These are phyloP conservation scores for Slavum lentiscoides DNA, from an alignment of 2,888 invertebrate species.

Conservation along the genomic window DNA sequence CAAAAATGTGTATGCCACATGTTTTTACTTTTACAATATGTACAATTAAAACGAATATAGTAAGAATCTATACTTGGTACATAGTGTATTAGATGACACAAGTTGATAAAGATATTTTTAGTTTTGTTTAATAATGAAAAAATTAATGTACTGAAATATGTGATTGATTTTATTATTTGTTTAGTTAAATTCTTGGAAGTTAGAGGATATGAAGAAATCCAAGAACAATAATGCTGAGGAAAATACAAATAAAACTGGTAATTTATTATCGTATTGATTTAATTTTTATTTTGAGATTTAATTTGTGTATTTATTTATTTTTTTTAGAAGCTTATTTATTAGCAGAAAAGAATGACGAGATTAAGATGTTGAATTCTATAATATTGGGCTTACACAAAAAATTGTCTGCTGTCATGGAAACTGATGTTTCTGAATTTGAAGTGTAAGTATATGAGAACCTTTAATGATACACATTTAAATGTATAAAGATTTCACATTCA, in stretches of 20 bases:
- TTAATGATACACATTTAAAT: background rate
- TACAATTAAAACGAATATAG: background rate
- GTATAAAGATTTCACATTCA: no score
- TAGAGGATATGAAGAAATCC: conserved; percentile 31
- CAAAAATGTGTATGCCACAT: background rate
- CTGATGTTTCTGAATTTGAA: conserved; percentile 45
- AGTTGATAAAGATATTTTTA: background rate
- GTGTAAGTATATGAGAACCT: conserved; percentile 10
- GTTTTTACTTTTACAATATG: background rate
- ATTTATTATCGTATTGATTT: background rate
- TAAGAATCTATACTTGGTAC: background rate
- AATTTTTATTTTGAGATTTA: background rate
- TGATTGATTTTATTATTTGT: background rate
- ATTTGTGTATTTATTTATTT: background rate
- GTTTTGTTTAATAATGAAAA: background rate
- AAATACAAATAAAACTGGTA: conserved; percentile 36
- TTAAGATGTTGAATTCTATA: conserved; percentile 48
- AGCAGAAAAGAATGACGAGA: conserved; percentile 49
- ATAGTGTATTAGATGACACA: background rate
- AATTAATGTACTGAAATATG: background rate
- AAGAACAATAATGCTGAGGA: conserved; percentile 17
- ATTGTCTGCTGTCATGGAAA: conserved; percentile 48
- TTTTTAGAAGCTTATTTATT: conserved; percentile 26
- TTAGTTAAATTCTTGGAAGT: conserved; percentile 48
- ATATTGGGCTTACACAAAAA: conserved; percentile 45